Conservation (phyloP, 2,888 invertebrate genomes). For the Helleia helle region DNA sequence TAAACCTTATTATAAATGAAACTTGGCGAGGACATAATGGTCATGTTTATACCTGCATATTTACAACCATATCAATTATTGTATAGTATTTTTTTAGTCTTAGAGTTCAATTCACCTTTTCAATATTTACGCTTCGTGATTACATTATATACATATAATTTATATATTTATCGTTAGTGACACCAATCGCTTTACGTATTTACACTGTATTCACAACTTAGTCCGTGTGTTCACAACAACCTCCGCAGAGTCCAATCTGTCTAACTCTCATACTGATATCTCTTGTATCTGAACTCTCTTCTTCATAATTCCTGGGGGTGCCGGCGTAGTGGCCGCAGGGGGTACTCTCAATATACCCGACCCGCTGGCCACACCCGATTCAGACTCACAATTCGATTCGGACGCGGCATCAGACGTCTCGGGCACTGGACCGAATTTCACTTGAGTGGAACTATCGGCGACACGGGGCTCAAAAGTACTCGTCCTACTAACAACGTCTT, state of each 20-base stretch:
- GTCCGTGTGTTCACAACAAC: conserved; percentile 63
- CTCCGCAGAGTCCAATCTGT: conserved; percentile 45
- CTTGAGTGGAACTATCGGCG: conserved; percentile 67
- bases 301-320: conserved; percentile 85
- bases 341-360: conserved; percentile 66
- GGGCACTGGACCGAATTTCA: conserved; percentile 57
- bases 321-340: conserved; percentile 62
- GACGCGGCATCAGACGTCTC: conserved; percentile 60
- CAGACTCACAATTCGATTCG: conserved; percentile 54
- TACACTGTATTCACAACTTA: conserved; percentile 46
- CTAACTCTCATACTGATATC: conserved; percentile 85
- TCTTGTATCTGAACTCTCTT: conserved; percentile 95
- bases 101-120: conserved; percentile 16
- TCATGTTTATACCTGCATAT: conserved; percentile 29
- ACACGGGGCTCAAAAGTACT: conserved; percentile 67
- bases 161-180: neutral
- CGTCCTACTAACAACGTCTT: conserved; percentile 52
- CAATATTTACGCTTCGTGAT: conserved; percentile 16
- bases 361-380: conserved; percentile 52
- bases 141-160: conserved; percentile 27
- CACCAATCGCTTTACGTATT: conserved; percentile 21
- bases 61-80: conserved; percentile 29
- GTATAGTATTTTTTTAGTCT: conserved; percentile 17
- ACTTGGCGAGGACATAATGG: conserved; percentile 26
- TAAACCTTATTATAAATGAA: too few relatives aligned